Conservation (phyloP, 2,888 invertebrate species). For the Plebejus melissa region DNA sequence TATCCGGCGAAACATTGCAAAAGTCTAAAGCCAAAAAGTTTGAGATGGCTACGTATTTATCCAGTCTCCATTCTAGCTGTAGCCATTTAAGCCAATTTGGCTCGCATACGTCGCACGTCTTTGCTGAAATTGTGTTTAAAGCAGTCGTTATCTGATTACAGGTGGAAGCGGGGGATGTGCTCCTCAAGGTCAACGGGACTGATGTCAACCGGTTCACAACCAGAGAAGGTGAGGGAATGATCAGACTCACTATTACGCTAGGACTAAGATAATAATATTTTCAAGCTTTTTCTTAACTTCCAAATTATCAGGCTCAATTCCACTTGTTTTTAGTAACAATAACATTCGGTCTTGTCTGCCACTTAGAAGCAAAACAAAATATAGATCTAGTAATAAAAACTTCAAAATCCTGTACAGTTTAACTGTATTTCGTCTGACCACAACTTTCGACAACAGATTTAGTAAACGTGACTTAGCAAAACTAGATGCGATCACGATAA, state of each 20-base stretch:
- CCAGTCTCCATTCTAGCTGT: background rate
- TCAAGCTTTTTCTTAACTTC: no score
- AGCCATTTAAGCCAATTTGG: slow-evolving; percentile 3
- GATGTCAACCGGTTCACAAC: slow-evolving; percentile 95
- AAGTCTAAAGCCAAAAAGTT: background rate
- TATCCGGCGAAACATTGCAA: background rate
- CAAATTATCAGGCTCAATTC: no score
- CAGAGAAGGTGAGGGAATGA: slow-evolving; percentile 89
- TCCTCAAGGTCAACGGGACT: slow-evolving; percentile 95
- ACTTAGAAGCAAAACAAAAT: no score
- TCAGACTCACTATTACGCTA: slow-evolving; percentile 54
- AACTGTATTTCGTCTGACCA: background rate
- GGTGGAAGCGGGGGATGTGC: slow-evolving; percentile 96
- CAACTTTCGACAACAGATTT: background rate
- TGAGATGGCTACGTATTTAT: background rate
- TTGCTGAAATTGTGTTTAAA: slow-evolving; percentile 19
- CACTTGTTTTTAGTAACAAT: no score
- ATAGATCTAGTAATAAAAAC: background rate
- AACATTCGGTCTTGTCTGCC: no score
- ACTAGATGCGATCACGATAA: background rate
- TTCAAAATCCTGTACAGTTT: background rate
- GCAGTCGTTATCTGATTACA: slow-evolving; percentile 72
- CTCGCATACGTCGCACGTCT: background rate
- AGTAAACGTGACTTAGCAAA: slow-evolving; percentile 7
- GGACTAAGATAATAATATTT: slow-evolving; percentile 19